Evolutionary conservation across 2,797 vertebrate genomes (phyloP).

Genomic region (Acestrorhynchus altus): DNA sequence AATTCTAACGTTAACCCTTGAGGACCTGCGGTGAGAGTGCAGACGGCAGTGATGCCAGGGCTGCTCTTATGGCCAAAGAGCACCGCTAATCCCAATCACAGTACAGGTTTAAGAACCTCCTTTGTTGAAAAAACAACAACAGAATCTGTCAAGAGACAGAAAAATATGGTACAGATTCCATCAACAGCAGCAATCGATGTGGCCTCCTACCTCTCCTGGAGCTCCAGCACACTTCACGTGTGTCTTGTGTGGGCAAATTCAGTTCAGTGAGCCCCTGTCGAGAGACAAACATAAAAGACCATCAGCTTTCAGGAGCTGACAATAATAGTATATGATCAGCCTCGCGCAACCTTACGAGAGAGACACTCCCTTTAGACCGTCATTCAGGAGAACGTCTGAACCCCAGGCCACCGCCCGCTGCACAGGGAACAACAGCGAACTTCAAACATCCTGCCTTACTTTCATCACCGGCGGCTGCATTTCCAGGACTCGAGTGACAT

Average conservation of each 20-base stretch:
- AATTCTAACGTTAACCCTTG: conserved; percentile 5
- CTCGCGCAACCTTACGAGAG: conserved; percentile 44
- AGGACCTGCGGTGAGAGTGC: background rate
- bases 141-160: conserved; percentile 34
- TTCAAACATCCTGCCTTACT: conserved; percentile 28
- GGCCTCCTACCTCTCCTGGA: conserved; percentile 64
- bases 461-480: conserved; percentile 26
- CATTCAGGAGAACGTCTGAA: conserved; percentile 45
- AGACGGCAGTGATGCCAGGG: too few species aligned
- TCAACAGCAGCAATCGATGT: conserved; percentile 55
- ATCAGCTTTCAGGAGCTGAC: conserved; percentile 71
- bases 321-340: conserved; percentile 60
- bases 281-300: conserved; percentile 73
- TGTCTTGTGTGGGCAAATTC: conserved; percentile 59
- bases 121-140: conserved; percentile 5
- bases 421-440: conserved; percentile 19
- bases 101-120: background rate
- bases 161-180: conserved; percentile 43
- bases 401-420: conserved; percentile 26
- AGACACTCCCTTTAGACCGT: conserved; percentile 46
- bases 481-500: background rate
- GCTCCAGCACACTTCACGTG: conserved; percentile 56
- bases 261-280: conserved; percentile 64
- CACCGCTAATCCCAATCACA: conserved; percentile 11
- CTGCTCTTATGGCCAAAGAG: background rate